Evolutionary conservation across 2,113 vertebrate genomes (phyloP).

Genomic region (Ibidorhyncha struthersii): DNA sequence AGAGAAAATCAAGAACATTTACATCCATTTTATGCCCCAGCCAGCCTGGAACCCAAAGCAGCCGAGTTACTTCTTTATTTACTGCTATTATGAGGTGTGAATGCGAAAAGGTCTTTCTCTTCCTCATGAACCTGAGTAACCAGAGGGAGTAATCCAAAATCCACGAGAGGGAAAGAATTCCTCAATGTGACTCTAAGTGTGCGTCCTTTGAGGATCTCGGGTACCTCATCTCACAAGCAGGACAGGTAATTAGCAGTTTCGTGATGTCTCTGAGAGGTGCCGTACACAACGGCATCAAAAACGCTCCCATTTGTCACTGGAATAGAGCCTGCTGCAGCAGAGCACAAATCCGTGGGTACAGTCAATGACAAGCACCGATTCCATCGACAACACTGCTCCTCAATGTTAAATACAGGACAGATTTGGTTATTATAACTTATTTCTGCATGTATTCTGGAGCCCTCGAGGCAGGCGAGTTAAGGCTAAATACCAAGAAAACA

Average conservation of each 20-base stretch:
- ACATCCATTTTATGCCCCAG: neutral
- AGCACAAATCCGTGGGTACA: rapidly evolving
- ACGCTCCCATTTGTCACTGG: neutral
- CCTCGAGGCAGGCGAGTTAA: rapidly evolving
- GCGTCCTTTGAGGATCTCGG: neutral
- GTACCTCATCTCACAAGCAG: neutral
- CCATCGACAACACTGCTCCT: rapidly evolving
- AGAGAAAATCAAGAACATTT: neutral
- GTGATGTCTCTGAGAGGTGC: neutral
- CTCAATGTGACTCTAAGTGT: neutral
- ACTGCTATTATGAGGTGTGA: neutral
- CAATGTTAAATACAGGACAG: rapidly evolving
- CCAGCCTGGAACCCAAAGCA: neutral
- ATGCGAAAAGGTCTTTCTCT: neutral
- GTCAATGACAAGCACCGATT: rapidly evolving
- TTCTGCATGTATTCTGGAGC: rapidly evolving
- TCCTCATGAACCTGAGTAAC: neutral
- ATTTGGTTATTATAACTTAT: rapidly evolving
- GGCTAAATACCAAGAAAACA: neutral
- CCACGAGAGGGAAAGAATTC: neutral
- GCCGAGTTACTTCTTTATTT: neutral
- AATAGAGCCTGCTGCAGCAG: neutral
- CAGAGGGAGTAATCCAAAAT: neutral
- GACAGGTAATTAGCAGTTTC: neutral
- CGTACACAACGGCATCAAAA: rapidly evolving